Conservation (phyloP, 1,140 invertebrate species). For the Drosophila santomea region DNA sequence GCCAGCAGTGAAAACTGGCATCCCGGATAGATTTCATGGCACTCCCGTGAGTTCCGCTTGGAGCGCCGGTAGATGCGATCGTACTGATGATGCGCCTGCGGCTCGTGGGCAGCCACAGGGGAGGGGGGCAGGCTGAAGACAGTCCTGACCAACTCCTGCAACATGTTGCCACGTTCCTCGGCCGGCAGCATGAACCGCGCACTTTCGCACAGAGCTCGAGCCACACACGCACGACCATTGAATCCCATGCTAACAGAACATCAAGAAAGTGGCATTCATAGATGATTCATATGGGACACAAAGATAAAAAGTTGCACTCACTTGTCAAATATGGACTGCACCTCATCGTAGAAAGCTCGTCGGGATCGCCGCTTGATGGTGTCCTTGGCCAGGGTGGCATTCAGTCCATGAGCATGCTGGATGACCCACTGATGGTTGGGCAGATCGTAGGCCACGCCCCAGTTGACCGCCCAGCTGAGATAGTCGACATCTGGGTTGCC, state of each 20-base stretch:
- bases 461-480: conserved; percentile 86
- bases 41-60: conserved; percentile 83
- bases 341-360: conserved; percentile 88
- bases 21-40: conserved; percentile 86
- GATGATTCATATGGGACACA: too few species aligned
- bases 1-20: conserved; percentile 90
- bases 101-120: conserved; percentile 54
- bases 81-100: conserved; percentile 63
- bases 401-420: conserved; percentile 84
- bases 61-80: conserved; percentile 68
- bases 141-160: conserved; percentile 90
- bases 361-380: conserved; percentile 87
- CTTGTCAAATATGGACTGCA: conserved; percentile 89
- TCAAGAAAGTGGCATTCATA: background rate
- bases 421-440: conserved; percentile 89
- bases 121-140: conserved; percentile 81
- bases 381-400: conserved; percentile 77
- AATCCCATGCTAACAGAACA: conserved; percentile 88
- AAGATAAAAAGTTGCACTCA: conserved; percentile 64
- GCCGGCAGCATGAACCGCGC: conserved; percentile 86
- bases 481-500: conserved; percentile 78
- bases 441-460: conserved; percentile 91
- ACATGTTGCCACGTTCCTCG: conserved; percentile 86
- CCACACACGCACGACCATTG: conserved; percentile 88
- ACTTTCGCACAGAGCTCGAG: conserved; percentile 89